Evolutionary conservation across 2,888 invertebrate genomes (phyloP).

Genomic region (Camptogramma bilineatum): DNA sequence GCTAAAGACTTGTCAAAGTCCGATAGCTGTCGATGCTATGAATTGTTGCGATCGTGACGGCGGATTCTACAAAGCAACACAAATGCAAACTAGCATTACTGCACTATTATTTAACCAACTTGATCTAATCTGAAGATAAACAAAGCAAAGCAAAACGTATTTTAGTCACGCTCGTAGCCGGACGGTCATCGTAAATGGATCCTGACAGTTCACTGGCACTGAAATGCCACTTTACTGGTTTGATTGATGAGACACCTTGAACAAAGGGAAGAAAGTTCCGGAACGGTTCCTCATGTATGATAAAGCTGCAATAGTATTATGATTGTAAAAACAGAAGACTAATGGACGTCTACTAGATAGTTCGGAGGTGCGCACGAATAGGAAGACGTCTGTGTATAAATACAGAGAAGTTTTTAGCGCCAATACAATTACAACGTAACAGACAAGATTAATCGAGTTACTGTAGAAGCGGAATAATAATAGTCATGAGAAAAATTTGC

Average conservation of each 20-base stretch:
- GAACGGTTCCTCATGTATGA: slow-evolving; percentile 12
- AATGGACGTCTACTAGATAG: slow-evolving; percentile 6
- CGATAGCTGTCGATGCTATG: slow-evolving; percentile 5
- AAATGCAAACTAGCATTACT: slow-evolving; percentile 17
- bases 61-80: slow-evolving; percentile 6
- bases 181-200: slow-evolving; percentile 51
- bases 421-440: not conserved
- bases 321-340: slow-evolving; percentile 5
- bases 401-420: not conserved
- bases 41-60: slow-evolving; percentile 4
- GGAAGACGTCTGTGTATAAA: not conserved
- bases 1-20: slow-evolving; percentile 9
- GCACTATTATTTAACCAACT: slow-evolving; percentile 25
- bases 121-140: slow-evolving; percentile 36
- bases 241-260: slow-evolving; percentile 57
- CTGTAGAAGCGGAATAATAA: slow-evolving; percentile 7
- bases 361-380: not conserved
- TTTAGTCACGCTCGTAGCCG: slow-evolving; percentile 50
- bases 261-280: slow-evolving; percentile 51
- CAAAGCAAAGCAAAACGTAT: slow-evolving; percentile 45
- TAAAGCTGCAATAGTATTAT: slow-evolving; percentile 3
- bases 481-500: slow-evolving; percentile 2
- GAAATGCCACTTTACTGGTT: slow-evolving; percentile 57
- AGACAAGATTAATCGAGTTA: slow-evolving; percentile 2
- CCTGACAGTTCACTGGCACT: slow-evolving; percentile 48